Conservation (phyloP, 2,113 vertebrate genomes). For the Macrotis lagotis region DNA sequence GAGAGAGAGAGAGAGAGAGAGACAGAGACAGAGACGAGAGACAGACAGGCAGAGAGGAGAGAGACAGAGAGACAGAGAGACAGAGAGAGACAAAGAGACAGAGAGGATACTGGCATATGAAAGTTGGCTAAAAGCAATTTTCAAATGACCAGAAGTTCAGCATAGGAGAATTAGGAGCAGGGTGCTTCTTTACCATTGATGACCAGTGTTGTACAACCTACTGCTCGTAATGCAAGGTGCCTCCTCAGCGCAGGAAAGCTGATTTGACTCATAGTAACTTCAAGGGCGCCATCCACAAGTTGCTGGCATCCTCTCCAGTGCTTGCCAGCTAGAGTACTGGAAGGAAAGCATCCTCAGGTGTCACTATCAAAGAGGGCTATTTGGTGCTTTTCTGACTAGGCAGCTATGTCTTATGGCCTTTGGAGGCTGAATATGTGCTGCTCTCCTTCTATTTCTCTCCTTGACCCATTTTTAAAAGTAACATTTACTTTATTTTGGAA, state of each 20-base stretch:
- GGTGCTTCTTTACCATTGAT: too few relatives aligned
- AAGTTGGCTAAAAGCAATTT: neutral
- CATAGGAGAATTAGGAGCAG: neutral
- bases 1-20: neutral
- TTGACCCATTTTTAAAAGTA: constrained; percentile 34
- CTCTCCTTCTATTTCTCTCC: neutral
- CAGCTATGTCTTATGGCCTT: neutral
- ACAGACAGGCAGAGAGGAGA: too few relatives aligned
- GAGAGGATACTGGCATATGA: neutral
- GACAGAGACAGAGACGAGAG: too few relatives aligned
- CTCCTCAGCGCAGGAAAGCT: neutral
- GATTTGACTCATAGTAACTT: neutral
- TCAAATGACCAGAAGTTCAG: neutral
- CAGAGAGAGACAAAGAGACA: too few relatives aligned
- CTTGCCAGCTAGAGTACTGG: neutral
- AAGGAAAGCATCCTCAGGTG: neutral
- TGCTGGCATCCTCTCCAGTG: neutral
- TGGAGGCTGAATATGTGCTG: neutral
- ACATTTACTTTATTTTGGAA: neutral
- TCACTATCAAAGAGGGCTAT: neutral
- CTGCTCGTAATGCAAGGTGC: neutral
- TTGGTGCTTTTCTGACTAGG: constrained; percentile 1
- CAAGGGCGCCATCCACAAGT: neutral
- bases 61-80: too few relatives aligned
- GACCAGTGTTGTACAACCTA: neutral